These are phyloP conservation scores for Sebastolobus alascanus DNA, from an alignment of 2,797 vertebrate species.

Conservation along the genomic window DNA sequence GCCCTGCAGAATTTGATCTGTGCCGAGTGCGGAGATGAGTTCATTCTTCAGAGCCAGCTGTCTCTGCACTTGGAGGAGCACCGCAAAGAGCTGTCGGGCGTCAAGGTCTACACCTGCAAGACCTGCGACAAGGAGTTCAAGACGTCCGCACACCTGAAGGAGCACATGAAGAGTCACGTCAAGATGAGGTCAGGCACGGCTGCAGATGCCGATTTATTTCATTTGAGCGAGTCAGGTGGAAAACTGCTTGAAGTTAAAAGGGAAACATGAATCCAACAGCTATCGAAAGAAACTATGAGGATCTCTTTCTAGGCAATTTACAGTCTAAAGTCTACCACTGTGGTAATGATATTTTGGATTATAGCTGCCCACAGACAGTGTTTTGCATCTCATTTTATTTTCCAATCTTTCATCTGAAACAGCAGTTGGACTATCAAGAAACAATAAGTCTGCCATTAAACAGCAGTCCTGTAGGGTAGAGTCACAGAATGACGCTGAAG, in stretches of 20 bases:
- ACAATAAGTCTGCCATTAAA: neutral
- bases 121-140: slow-evolving; percentile 93
- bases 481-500: neutral
- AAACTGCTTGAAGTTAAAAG: neutral
- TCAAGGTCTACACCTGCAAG: slow-evolving; percentile 90
- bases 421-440: neutral
- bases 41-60: slow-evolving; percentile 96
- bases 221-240: neutral
- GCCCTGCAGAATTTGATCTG: slow-evolving; percentile 93
- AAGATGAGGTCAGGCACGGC: slow-evolving; percentile 89
- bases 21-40: slow-evolving; percentile 97
- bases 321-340: neutral
- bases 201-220: slow-evolving; percentile 6
- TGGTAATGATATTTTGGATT: neutral
- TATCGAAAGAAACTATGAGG: neutral
- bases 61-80: slow-evolving; percentile 95
- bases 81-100: slow-evolving; percentile 92
- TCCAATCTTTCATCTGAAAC: neutral
- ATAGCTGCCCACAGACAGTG: neutral
- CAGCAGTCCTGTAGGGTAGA: neutral
- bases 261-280: neutral
- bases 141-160: slow-evolving; percentile 89
- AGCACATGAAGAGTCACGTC: slow-evolving; percentile 93
- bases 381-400: neutral
- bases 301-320: neutral